Percentiles rank a stretch among this genome's conserved stretches.
Conservation (phyloP, 1,140 invertebrate species). For the Drosophila obscura region DNA sequence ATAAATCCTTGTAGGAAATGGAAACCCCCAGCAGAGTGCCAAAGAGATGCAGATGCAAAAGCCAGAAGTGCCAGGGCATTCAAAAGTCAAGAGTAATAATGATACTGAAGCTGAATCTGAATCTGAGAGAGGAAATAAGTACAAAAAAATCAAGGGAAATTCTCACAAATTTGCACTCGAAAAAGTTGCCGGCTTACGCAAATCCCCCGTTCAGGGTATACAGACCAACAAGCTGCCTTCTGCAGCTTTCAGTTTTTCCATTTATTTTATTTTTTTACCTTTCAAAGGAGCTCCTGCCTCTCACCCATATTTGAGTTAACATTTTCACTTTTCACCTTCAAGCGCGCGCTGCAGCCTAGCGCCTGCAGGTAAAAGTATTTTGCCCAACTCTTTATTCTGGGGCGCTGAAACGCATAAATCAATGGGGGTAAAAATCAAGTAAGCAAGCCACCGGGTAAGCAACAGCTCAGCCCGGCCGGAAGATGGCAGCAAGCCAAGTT, state of each 20-base stretch:
- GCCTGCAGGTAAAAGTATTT: conserved; percentile 31
- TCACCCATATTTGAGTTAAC: conserved; percentile 52
- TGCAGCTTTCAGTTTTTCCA: conserved; percentile 43
- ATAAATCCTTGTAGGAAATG: background rate
- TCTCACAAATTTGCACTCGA: conserved; percentile 55
- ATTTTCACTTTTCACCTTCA: conserved; percentile 31
- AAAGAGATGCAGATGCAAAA: background rate
- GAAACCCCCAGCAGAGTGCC: background rate
- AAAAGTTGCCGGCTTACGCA: conserved; percentile 53
- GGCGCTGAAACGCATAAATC: conserved; percentile 62
- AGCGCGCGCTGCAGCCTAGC: conserved; percentile 7
- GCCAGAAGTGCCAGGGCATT: conserved; percentile 13
- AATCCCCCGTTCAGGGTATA: conserved; percentile 25
- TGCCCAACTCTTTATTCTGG: conserved; percentile 53
- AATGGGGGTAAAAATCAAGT: conserved; percentile 31
- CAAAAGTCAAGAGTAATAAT: conserved; percentile 47
- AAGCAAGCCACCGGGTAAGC: conserved; percentile 10
- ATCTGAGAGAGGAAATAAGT: conserved; percentile 28
- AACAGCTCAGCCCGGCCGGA: conserved; percentile 7
- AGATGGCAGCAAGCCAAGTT: conserved; percentile 58
- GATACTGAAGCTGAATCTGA: conserved; percentile 21
- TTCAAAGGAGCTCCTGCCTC: too few species aligned
- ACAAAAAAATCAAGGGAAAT: conserved; percentile 27
- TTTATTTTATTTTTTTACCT: conserved; percentile 35
- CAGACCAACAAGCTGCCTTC: conserved; percentile 36